Percentiles rank a stretch among this genome's conserved stretches.
Evolutionary conservation across 2,113 vertebrate species (phyloP).

Genomic region (Equus przewalskii): DNA sequence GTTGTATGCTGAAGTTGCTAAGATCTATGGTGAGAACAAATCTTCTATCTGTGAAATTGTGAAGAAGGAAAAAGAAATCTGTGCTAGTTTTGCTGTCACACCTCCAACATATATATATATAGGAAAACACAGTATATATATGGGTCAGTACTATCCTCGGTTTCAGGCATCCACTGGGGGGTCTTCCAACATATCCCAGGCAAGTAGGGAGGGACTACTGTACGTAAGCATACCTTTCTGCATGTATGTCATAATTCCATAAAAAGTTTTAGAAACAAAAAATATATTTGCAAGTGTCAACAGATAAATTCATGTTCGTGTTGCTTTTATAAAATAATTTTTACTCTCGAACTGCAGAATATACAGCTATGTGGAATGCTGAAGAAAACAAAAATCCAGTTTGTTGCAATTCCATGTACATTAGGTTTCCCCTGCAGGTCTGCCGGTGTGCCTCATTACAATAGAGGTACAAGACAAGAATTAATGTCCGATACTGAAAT

Average conservation of each 20-base stretch:
- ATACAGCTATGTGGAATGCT: neutral
- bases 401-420: neutral
- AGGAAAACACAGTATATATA: too few species aligned
- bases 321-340: neutral
- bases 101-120: too few species aligned
- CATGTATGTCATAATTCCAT: neutral
- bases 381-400: neutral
- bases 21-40: too few species aligned
- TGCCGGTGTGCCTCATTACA: neutral
- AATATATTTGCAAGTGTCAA: conserved; percentile 42
- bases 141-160: too few species aligned
- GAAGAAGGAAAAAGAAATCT: too few species aligned
- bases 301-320: neutral
- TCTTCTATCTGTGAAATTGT: too few species aligned
- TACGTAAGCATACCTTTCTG: neutral
- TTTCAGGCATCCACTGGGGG: too few species aligned
- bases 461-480: neutral
- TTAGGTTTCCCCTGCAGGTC: neutral
- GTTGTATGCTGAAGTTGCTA: too few species aligned
- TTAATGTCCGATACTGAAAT: neutral
- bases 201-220: too few species aligned
- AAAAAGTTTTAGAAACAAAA: conserved; percentile 14
- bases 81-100: too few species aligned
- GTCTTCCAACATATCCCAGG: too few species aligned
- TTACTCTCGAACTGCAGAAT: conserved; percentile 10